Percentiles rank a stretch among this genome's conserved stretches.
Evolutionary conservation across 2,797 vertebrate genomes (phyloP).

Genomic region (Rhincodon typus): DNA sequence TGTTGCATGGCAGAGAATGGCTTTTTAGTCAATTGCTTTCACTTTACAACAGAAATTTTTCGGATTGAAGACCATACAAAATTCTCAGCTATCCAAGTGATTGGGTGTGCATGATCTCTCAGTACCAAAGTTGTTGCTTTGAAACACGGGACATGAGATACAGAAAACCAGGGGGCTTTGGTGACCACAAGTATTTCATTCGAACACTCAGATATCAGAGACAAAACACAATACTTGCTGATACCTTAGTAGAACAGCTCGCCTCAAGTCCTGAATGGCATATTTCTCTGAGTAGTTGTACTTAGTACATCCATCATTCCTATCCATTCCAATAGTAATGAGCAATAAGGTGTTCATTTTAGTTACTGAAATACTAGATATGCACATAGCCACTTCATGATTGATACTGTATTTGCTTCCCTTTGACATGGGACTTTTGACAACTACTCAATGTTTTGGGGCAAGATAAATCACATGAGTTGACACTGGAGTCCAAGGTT

Average conservation of each 20-base stretch:
- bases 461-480: not conserved
- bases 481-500: not conserved
- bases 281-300: not conserved
- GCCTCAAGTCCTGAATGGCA: not conserved
- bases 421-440: not conserved
- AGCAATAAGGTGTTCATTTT: not conserved
- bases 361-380: not conserved
- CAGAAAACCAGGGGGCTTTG: not conserved
- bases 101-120: not conserved
- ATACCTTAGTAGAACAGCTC: not conserved
- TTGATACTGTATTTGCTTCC: not conserved
- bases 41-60: not conserved
- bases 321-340: not conserved
- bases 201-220: not conserved
- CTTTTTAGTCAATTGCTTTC: not conserved
- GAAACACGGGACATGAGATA: not conserved
- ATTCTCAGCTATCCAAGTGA: not conserved
- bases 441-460: not conserved
- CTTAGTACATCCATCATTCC: not conserved
- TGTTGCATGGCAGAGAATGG: not conserved
- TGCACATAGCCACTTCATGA: not conserved
- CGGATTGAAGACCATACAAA: not conserved
- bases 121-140: not conserved
- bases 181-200: not conserved
- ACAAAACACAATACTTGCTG: not conserved